Conservation (phyloP, 2,888 invertebrate species). For the Alviniconcha strummeri region DNA sequence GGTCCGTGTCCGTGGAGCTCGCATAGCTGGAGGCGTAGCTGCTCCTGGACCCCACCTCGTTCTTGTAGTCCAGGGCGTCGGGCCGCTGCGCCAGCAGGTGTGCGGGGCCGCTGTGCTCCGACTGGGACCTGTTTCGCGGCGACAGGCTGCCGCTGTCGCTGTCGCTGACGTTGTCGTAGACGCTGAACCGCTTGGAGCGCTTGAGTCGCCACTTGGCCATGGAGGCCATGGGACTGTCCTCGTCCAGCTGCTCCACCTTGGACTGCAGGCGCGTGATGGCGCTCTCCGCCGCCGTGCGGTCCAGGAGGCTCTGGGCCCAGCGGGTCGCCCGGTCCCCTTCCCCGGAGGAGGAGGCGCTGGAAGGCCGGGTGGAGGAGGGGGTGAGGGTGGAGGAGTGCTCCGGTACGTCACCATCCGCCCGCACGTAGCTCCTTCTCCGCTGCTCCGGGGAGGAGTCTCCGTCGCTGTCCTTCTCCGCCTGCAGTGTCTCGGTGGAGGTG, state of each 20-base stretch:
- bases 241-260: constrained; percentile 41
- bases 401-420: not conserved
- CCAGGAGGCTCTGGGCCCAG: constrained; percentile 43
- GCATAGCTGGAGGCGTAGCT: constrained; percentile 64
- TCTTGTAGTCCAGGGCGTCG: constrained; percentile 50
- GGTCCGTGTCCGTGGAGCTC: constrained; percentile 65
- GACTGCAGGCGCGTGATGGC: constrained; percentile 29
- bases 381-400: not conserved
- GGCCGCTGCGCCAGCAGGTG: constrained; percentile 13
- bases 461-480: constrained; percentile 57
- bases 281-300: constrained; percentile 39
- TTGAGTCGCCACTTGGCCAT: constrained; percentile 62
- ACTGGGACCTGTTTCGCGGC: constrained; percentile 32
- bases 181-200: constrained; percentile 51
- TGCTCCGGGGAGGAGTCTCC: constrained; percentile 58
- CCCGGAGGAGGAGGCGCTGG: constrained; percentile 1
- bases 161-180: constrained; percentile 64
- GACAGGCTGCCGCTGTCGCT: constrained; percentile 46
- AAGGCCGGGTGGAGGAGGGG: not conserved
- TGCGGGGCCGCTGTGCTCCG: not conserved
- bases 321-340: constrained; percentile 17
- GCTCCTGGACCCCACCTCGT: constrained; percentile 61
- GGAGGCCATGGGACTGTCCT: constrained; percentile 54
- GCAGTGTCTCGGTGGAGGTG: constrained; percentile 67
- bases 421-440: constrained; percentile 45